A percentile compares a stretch with the other conserved stretches of the same genome.
phyloP scores from a whole-genome alignment of 2,113 vertebrate genomes.

The Penelope pileata region DNA sequence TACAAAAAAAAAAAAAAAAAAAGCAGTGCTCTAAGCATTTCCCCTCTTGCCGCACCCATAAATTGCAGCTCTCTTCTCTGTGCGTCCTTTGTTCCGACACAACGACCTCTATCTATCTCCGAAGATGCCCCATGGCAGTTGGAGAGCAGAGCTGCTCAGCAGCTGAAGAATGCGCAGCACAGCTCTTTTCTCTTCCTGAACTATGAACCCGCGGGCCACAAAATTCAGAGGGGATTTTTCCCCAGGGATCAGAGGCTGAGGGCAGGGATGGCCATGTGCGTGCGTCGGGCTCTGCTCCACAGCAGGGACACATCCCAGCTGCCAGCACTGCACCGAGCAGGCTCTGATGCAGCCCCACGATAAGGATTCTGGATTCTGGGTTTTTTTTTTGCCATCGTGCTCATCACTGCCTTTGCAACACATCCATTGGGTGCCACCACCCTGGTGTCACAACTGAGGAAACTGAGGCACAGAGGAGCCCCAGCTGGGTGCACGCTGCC shows the following conservation, averaged over 20 bases:
- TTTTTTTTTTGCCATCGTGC: background rate
- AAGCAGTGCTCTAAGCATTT: constrained; percentile 41
- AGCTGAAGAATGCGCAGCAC: constrained; percentile 1
- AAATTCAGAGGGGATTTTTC: background rate
- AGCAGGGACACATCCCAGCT: background rate
- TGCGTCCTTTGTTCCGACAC: constrained; percentile 51
- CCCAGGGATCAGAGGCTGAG: background rate
- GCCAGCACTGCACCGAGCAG: background rate
- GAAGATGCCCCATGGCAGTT: constrained; percentile 21
- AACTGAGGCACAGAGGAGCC: too few species aligned
- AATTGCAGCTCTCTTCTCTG: constrained; percentile 51
- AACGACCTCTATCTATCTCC: constrained; percentile 35
- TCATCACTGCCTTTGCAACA: background rate
- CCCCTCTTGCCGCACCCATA: constrained; percentile 43
- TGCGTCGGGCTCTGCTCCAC: background rate
- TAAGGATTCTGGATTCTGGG: background rate
- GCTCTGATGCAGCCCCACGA: background rate
- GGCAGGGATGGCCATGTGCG: background rate
- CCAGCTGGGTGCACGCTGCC: too few species aligned
- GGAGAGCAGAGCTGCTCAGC: constrained; percentile 22
- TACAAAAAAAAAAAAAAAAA: background rate
- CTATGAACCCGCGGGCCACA: background rate
- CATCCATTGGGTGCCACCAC: background rate
- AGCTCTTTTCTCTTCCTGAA: background rate
- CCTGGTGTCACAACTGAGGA: background rate